Percentiles rank a stretch among this genome's conserved stretches.
Conservation (phyloP, 92 coral and sea anemone species). For the Heliopora coerulea region DNA sequence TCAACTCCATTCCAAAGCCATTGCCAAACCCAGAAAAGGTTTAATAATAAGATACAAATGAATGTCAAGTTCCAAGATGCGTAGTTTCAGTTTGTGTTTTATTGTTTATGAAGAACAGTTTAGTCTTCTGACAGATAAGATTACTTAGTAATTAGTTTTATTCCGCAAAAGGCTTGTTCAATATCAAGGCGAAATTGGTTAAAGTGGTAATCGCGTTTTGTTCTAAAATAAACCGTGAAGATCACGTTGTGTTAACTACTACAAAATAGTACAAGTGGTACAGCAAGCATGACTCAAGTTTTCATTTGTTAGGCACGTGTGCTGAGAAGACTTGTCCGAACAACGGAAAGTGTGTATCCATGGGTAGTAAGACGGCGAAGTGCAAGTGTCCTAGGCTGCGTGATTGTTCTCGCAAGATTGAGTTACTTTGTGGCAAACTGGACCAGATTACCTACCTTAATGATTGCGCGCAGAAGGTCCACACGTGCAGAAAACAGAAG, state of each 20-base stretch:
- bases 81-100: no score
- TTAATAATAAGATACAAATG: no score
- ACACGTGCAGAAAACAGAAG: constrained; percentile 27
- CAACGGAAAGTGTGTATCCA: constrained; percentile 49
- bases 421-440: constrained; percentile 23
- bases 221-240: no score
- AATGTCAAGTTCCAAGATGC: no score
- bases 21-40: no score
- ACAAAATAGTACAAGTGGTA: background rate
- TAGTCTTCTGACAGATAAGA: no score
- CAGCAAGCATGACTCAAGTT: background rate
- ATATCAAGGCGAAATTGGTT: no score
- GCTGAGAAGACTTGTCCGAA: constrained; percentile 53
- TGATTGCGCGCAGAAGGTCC: constrained; percentile 33
- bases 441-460: constrained; percentile 25
- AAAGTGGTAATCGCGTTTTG: no score
- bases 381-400: constrained; percentile 26
- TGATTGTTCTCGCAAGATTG: constrained; percentile 37
- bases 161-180: no score
- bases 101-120: no score
- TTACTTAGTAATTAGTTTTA: no score
- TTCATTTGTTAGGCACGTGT: constrained; percentile 52
- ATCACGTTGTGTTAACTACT: background rate
- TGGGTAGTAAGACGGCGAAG: constrained; percentile 10
- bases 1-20: no score